Conservation (phyloP, 2,113 vertebrate species). For the Pleuronectes platessa region DNA sequence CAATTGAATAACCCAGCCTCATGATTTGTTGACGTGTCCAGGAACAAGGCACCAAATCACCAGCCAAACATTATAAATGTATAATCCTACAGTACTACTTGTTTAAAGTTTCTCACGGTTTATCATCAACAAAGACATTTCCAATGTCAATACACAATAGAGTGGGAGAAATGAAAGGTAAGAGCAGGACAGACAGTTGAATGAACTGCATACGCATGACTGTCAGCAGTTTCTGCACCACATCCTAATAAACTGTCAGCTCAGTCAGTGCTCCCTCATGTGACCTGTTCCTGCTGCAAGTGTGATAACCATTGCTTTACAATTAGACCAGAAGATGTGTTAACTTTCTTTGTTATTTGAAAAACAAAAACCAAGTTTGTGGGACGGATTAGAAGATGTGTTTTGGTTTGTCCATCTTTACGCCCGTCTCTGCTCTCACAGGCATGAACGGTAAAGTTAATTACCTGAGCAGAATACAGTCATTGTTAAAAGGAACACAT, state of each 20-base stretch:
- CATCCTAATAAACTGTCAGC: constrained; percentile 2
- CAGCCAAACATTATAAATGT: no score
- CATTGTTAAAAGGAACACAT: background rate
- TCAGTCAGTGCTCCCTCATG: constrained; percentile 36
- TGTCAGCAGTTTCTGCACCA: constrained; percentile 46
- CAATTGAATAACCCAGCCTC: no score
- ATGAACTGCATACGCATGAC: constrained; percentile 37
- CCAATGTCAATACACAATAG: background rate
- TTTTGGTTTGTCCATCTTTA: no score
- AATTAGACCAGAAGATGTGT: background rate
- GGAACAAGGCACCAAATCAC: no score
- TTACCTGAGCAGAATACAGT: background rate
- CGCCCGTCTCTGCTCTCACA: background rate
- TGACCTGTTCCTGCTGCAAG: constrained; percentile 28
- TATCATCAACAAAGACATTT: background rate
- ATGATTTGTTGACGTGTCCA: no score
- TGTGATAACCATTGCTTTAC: background rate
- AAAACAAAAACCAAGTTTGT: no score
- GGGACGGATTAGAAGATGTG: no score
- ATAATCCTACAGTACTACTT: no score
- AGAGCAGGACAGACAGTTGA: constrained; percentile 9
- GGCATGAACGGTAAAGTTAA: background rate
- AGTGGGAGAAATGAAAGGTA: constrained; percentile 11
- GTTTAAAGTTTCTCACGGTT: background rate
- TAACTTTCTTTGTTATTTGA: background rate